phyloP scores from a whole-genome alignment of 2,113 vertebrate genomes.

The Macaca mulatta region DNA sequence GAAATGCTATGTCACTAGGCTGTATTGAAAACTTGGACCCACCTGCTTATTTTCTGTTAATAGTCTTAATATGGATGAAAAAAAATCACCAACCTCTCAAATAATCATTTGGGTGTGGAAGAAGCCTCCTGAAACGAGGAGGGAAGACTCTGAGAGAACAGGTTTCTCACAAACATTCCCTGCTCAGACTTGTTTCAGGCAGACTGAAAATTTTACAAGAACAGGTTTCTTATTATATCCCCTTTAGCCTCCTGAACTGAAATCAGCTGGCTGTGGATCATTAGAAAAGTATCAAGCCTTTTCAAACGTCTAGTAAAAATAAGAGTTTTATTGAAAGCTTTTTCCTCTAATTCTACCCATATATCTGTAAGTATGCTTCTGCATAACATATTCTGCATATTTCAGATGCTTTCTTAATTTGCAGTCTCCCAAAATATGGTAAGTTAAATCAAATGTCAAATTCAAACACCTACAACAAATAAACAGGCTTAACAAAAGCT shows the following conservation, averaged over 20 bases:
- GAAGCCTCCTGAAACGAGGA: constrained; percentile 41
- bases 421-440: constrained; percentile 41
- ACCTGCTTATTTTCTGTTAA: neutral
- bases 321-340: constrained; percentile 50
- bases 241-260: constrained; percentile 58
- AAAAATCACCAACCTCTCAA: constrained; percentile 32
- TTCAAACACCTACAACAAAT: constrained; percentile 50
- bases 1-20: neutral
- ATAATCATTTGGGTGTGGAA: constrained; percentile 26
- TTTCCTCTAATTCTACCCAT: neutral
- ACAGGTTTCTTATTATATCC: constrained; percentile 65
- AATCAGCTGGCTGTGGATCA: constrained; percentile 65
- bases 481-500: constrained; percentile 54
- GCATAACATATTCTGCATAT: constrained; percentile 49
- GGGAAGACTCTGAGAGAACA: constrained; percentile 30
- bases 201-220: constrained; percentile 63
- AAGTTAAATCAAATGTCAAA: constrained; percentile 57
- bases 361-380: constrained; percentile 13
- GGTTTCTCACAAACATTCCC: constrained; percentile 55
- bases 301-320: constrained; percentile 54
- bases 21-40: neutral
- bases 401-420: constrained; percentile 67
- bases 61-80: neutral
- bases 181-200: constrained; percentile 59
- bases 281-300: constrained; percentile 53